Percentiles rank a stretch among this genome's conserved stretches.
These are phyloP conservation scores for Dasyornis broadbenti DNA, from an alignment of 2,113 vertebrate species.

Conservation along the genomic window DNA sequence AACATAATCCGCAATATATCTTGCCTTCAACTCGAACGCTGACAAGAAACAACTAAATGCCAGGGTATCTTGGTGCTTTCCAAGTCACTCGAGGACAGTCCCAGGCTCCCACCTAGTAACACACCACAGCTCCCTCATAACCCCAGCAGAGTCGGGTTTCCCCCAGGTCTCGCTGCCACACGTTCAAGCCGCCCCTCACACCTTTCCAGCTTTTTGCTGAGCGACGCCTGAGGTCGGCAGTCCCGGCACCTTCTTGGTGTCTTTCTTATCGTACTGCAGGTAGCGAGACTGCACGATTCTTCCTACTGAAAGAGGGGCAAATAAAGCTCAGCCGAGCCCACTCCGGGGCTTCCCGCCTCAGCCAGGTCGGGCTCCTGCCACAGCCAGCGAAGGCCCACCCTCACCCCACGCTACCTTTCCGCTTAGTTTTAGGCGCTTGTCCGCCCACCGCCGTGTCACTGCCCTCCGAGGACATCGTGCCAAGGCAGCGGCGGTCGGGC, in stretches of 20 bases:
- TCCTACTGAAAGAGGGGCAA: neutral
- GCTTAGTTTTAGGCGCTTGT: accelerated
- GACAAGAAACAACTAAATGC: neutral
- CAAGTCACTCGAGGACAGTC: neutral
- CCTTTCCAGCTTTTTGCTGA: neutral
- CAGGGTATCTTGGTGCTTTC: accelerated
- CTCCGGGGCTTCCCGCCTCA: neutral
- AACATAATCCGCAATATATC: accelerated
- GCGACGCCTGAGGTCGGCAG: neutral
- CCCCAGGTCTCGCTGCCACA: neutral
- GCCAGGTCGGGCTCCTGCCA: neutral
- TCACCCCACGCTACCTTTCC: neutral
- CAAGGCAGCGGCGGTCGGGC: neutral
- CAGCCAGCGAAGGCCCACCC: neutral
- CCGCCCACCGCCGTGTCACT: accelerated
- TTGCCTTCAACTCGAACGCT: neutral
- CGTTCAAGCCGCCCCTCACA: neutral
- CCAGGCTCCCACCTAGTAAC: neutral
- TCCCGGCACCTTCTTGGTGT: neutral
- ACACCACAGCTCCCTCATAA: neutral
- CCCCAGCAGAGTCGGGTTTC: accelerated
- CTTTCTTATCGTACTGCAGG: slow-evolving; percentile 36
- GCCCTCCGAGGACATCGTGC: neutral
- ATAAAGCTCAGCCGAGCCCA: neutral
- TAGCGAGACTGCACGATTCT: slow-evolving; percentile 60